phyloP scores from a whole-genome alignment of 2,888 invertebrate genomes.

The Dicranocentrus wangi region DNA sequence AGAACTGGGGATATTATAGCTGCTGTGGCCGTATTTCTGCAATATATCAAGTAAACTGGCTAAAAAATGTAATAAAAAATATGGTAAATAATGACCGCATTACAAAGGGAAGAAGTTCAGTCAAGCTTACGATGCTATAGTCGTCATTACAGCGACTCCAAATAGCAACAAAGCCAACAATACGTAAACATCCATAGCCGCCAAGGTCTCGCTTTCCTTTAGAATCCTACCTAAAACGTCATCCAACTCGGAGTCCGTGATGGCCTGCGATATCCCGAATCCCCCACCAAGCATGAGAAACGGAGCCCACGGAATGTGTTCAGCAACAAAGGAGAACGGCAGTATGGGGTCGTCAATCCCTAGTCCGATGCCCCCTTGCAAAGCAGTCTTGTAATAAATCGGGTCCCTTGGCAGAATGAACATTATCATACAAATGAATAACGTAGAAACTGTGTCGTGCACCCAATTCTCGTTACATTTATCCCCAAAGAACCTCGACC shows the following conservation, averaged over 20 bases:
- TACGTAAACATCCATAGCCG: conserved; percentile 72
- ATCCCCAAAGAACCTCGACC: conserved; percentile 43
- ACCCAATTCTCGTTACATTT: conserved; percentile 53
- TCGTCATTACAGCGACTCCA: conserved; percentile 87
- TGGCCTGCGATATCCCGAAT: conserved; percentile 91
- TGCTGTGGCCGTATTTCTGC: conserved; percentile 63
- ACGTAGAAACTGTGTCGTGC: conserved; percentile 64
- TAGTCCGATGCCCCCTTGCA: conserved; percentile 62
- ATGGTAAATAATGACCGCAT: neutral
- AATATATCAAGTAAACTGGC: neutral
- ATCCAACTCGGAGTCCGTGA: conserved; percentile 86
- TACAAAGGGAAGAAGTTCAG: no score
- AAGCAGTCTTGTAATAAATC: conserved; percentile 66
- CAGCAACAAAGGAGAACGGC: conserved; percentile 35
- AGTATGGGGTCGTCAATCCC: conserved; percentile 71
- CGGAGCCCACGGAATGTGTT: conserved; percentile 52
- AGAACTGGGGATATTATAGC: conserved; percentile 62
- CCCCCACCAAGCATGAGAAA: conserved; percentile 79
- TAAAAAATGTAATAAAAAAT: neutral
- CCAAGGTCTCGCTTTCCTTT: conserved; percentile 80
- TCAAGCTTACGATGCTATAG: conserved; percentile 82
- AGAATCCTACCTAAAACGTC: conserved; percentile 83
- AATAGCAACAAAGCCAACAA: conserved; percentile 80
- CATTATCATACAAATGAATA: conserved; percentile 64
- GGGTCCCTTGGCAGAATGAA: conserved; percentile 67